Conservation (phyloP, 2,888 invertebrate species). For the Drosophila histrio region DNA sequence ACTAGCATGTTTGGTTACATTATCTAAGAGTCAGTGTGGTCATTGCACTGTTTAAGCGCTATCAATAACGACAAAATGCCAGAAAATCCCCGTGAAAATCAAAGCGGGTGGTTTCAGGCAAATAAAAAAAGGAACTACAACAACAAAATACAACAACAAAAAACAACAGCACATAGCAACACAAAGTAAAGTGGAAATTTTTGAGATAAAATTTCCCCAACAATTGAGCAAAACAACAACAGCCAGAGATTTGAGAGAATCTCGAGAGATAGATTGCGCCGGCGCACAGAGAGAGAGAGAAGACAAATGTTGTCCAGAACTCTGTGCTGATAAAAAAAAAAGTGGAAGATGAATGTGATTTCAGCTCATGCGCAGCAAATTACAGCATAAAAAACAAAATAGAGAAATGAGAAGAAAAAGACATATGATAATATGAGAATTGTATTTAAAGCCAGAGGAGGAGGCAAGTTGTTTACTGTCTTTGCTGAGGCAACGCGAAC, state of each 20-base stretch:
- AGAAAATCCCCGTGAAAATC: constrained; percentile 42
- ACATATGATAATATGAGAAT: constrained; percentile 19
- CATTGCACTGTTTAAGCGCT: constrained; percentile 13
- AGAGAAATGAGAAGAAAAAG: neutral
- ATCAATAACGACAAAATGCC: constrained; percentile 17
- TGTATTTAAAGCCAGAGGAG: constrained; percentile 32
- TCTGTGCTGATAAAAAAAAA: constrained; percentile 25
- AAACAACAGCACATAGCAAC: constrained; percentile 46
- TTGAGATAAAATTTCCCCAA: constrained; percentile 45
- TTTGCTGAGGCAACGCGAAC: constrained; percentile 50
- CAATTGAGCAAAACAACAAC: constrained; percentile 17
- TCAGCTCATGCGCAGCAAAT: constrained; percentile 51
- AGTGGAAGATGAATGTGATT: constrained; percentile 36
- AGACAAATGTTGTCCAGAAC: constrained; percentile 11
- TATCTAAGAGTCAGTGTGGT: constrained; percentile 9
- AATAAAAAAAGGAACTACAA: constrained; percentile 1
- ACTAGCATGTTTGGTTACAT: constrained; percentile 1
- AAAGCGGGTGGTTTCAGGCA: constrained; percentile 10
- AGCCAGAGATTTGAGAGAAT: neutral
- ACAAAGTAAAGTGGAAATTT: constrained; percentile 6
- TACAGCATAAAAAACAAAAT: constrained; percentile 12
- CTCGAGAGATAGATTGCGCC: neutral
- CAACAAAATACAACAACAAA: constrained; percentile 2
- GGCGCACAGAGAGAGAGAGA: constrained; percentile 44
- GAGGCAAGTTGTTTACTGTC: constrained; percentile 53